Evolutionary conservation across 2,113 vertebrate genomes (phyloP).

Genomic region (Hystrix brachyura): DNA sequence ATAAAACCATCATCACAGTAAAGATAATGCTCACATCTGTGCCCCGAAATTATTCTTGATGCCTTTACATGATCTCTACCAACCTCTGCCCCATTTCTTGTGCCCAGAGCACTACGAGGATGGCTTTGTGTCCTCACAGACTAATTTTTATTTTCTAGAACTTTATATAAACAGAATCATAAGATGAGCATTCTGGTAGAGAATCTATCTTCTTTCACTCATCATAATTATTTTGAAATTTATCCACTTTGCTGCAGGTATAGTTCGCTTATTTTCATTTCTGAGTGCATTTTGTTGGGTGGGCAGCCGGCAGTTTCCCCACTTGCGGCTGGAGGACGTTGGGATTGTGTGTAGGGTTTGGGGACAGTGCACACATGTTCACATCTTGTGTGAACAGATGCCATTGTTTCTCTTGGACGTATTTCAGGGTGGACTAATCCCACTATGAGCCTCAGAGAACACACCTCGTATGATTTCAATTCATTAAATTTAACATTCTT

Average conservation of each 20-base stretch:
- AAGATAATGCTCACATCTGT: background rate
- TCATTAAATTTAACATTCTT: background rate
- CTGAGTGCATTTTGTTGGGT: background rate
- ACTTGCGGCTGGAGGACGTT: background rate
- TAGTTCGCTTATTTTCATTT: background rate
- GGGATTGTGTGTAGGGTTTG: background rate
- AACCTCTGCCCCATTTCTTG: background rate
- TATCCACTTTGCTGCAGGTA: background rate
- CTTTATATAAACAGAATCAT: background rate
- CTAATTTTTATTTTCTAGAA: background rate
- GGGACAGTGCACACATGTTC: fast-evolving
- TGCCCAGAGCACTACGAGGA: background rate
- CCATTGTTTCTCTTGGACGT: background rate
- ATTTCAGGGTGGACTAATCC: background rate
- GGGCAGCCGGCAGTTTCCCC: background rate
- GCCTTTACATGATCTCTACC: fast-evolving
- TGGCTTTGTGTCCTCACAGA: background rate
- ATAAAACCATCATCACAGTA: background rate
- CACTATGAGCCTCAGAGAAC: background rate
- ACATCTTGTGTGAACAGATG: background rate
- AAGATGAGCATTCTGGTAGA: background rate
- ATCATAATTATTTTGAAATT: background rate
- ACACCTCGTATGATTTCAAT: background rate
- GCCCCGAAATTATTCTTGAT: background rate
- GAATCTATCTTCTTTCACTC: background rate